A percentile compares a stretch with the other conserved stretches of the same genome.
These are phyloP conservation scores for Drosophila borborema DNA, from an alignment of 2,888 invertebrate species.

Conservation along the genomic window DNA sequence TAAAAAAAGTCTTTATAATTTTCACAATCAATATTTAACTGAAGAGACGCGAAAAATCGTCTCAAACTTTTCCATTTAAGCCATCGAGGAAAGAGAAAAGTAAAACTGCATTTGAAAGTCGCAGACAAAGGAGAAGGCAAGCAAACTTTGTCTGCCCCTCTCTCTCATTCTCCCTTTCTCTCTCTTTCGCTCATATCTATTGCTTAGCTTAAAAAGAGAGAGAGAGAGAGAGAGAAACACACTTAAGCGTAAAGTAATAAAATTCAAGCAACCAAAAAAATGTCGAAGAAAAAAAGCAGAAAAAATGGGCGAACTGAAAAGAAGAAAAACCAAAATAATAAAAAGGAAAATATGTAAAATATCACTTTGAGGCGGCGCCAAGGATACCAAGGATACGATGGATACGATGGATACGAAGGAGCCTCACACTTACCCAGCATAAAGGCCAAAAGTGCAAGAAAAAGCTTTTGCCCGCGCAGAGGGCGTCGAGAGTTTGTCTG, in stretches of 20 bases:
- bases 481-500: conserved; percentile 19
- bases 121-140: conserved; percentile 20
- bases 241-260: conserved; percentile 80
- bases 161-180: conserved; percentile 4
- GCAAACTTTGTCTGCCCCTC: conserved; percentile 7
- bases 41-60: conserved; percentile 42
- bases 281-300: conserved; percentile 55
- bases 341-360: conserved; percentile 74
- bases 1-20: conserved; percentile 70
- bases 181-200: conserved; percentile 5
- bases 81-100: conserved; percentile 28
- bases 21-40: conserved; percentile 57
- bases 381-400: conserved; percentile 26
- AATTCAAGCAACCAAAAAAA: conserved; percentile 78
- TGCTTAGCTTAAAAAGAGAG: conserved; percentile 1
- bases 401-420: conserved; percentile 37
- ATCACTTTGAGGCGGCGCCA: conserved; percentile 70
- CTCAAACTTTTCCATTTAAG: conserved; percentile 72
- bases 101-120: conserved; percentile 46
- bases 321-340: conserved; percentile 31
- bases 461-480: conserved; percentile 61
- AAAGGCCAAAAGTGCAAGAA: conserved; percentile 66
- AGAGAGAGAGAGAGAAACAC: conserved; percentile 44
- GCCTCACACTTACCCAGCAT: conserved; percentile 43
- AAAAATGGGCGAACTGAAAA: conserved; percentile 28